Evolutionary conservation across 2,797 vertebrate species (phyloP).

Genomic region (Arnoldichthys spilopterus): DNA sequence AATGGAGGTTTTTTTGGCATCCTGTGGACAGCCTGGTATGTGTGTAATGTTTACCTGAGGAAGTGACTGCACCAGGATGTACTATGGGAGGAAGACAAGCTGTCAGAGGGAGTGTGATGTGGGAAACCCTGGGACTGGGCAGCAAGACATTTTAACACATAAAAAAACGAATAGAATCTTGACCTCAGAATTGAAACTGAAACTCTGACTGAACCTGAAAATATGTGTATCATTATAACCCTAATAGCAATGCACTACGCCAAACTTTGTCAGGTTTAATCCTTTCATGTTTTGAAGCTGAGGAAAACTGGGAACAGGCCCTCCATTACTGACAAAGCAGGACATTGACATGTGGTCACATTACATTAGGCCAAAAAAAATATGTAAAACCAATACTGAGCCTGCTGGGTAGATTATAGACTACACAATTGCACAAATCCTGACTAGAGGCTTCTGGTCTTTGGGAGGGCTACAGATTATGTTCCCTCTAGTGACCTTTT

Average conservation of each 20-base stretch:
- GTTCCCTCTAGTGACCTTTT: constrained; percentile 71
- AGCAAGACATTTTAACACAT: no score
- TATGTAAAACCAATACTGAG: background rate
- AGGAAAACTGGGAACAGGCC: background rate
- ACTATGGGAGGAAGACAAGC: no score
- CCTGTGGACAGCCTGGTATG: no score
- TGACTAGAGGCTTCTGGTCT: constrained; percentile 4
- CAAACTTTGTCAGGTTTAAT: background rate
- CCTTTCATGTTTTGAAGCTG: background rate
- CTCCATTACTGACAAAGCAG: background rate
- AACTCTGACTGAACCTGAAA: no score
- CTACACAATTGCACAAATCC: background rate
- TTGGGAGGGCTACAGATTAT: background rate
- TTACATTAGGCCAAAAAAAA: background rate
- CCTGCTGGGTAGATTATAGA: background rate
- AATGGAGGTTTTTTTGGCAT: no score
- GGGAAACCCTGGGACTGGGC: no score
- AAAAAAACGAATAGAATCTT: background rate
- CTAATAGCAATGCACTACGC: background rate
- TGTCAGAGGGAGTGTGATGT: no score
- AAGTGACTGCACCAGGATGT: no score
- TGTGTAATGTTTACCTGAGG: no score
- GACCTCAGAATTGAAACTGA: no score
- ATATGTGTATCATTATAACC: background rate
- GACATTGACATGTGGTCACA: background rate